Base-by-base conservation (phyloP, 2,113 vertebrate genomes). In the Sylvicapra grimmia region DNA sequence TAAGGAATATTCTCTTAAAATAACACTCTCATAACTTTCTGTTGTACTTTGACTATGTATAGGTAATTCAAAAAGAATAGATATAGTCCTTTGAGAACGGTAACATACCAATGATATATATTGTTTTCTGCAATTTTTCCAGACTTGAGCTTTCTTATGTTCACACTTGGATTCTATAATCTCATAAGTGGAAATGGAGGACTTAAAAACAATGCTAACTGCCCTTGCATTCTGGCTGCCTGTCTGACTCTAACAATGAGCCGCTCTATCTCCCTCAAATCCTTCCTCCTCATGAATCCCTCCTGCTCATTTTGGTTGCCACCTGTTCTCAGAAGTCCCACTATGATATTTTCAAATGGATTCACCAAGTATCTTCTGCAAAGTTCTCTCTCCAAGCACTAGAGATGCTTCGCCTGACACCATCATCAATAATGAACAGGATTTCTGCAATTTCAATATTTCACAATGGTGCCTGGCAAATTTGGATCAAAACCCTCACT, bases 1-100 rank as follows among this genome's bases (percentile, higher is more conserved):
- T 77, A 92, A 90, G 82, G 96, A 23, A 65, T 96, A 33, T 56
- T 90, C 89, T 5, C n/a, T 58, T 96, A 98, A 98, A 97, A 96
- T 65, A 93, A 96, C 86, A 96, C 14, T 94, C 6, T 61, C 49
- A 63, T 77, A 84, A 33, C 13, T 75, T 97, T 77, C 16, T 77
- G 49, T 1, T 29, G 65, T 65, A 54, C 12, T 90, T 96, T 47
- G 31, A 75, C 25, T 68, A 36, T 49, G 27, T 27, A 65, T 53
- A 87, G 5, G 5, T 75, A 96, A 95, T 63, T 92, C 4, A 18
- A 82, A 93, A 86, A 84, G 47, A 3, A 36, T 77, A 14, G 8
- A 85, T 61, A 94, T 56, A 44, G 40, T 89, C 15, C 33, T 89
- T 54, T 23, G 80, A 93, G 33, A 61, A 95, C 33, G 72, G 8